Percentiles rank a stretch among this genome's conserved stretches.
Conservation (phyloP, 2,888 invertebrate species). For the Pardosa pseudoannulata region DNA sequence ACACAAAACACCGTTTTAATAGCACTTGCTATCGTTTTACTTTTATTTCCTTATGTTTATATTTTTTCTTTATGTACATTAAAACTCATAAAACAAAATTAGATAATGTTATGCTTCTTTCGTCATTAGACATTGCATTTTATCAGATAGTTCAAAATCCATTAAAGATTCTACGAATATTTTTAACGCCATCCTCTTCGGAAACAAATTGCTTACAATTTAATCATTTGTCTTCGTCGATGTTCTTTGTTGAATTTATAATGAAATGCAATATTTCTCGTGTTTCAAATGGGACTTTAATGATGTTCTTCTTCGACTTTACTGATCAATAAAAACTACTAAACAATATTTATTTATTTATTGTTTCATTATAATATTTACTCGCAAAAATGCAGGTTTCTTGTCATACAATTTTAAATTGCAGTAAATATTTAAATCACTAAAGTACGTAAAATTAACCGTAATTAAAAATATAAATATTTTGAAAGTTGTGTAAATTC, state of each 20-base stretch:
- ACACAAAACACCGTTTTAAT: too few species aligned
- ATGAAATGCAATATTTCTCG: conserved; percentile 17
- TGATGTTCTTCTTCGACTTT: neutral
- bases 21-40: too few species aligned
- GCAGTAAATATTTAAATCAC: too few species aligned
- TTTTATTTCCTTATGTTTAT: too few species aligned
- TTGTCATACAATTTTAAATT: too few species aligned
- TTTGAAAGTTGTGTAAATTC: too few species aligned
- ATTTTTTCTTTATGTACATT: neutral
- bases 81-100: neutral
- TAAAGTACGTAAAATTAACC: too few species aligned
- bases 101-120: neutral
- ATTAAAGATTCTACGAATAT: conserved; percentile 7
- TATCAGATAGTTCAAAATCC: conserved; percentile 10
- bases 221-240: conserved; percentile 7
- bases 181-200: neutral
- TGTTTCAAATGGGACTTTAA: conserved; percentile 16
- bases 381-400: too few species aligned
- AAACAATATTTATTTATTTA: neutral
- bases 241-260: conserved; percentile 9
- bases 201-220: conserved; percentile 2
- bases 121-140: conserved; percentile 4
- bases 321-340: conserved; percentile 1
- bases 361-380: too few species aligned
- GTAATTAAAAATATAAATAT: too few species aligned